These are phyloP conservation scores for Rotaria socialis DNA, from an alignment of 2,888 invertebrate species.

Conservation along the genomic window DNA sequence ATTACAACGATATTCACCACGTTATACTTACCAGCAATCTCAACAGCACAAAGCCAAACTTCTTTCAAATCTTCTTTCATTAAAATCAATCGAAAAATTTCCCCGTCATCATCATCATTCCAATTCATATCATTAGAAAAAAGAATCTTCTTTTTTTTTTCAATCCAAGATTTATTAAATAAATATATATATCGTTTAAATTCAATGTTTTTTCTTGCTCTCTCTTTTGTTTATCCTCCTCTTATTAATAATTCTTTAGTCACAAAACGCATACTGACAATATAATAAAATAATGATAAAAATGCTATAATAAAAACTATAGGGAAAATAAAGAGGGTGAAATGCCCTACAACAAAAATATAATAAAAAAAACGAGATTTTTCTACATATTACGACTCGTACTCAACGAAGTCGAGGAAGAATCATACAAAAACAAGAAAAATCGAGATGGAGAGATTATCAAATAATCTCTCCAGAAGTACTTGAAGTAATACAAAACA, in stretches of 20 bases:
- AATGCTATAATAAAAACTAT: slow-evolving; percentile 26
- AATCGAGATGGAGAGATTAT: not conserved
- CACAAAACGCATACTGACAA: not conserved
- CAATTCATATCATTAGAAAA: not conserved
- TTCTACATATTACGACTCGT: not conserved
- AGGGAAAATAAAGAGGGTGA: not conserved
- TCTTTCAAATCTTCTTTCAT: not conserved
- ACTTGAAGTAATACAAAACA: not conserved
- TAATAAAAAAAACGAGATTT: not conserved
- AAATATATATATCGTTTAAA: not conserved
- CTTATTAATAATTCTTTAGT: not conserved
- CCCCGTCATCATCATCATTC: not conserved
- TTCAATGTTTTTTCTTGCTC: not conserved
- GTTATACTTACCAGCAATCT: not conserved
- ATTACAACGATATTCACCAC: not conserved
- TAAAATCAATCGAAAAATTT: not conserved
- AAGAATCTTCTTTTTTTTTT: not conserved
- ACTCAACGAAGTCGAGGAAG: slow-evolving; percentile 16
- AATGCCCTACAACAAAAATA: not conserved
- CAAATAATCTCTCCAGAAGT: not conserved
- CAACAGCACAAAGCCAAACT: not conserved
- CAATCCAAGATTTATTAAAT: not conserved
- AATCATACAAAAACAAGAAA: not conserved
- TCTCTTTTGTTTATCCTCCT: not conserved
- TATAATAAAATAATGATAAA: not conserved